Conservation (phyloP, 2,113 vertebrate genomes). For the Oncorhynchus mykiss region DNA sequence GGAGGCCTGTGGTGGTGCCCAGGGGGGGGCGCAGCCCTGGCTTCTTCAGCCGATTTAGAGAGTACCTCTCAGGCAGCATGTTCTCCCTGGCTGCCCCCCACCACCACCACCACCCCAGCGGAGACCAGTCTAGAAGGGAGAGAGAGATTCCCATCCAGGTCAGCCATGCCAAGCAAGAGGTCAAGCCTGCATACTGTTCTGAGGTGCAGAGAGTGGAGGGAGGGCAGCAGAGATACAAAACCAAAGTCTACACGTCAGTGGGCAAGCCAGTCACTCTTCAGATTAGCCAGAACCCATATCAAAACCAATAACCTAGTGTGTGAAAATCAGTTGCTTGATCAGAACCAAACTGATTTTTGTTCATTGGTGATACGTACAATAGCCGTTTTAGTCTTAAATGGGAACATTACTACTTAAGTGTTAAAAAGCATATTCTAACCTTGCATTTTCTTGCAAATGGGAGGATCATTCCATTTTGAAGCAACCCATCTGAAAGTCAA, state of each 20-base stretch:
- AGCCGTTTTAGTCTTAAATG: conserved; percentile 71
- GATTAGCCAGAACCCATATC: conserved; percentile 73
- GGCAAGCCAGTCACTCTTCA: conserved; percentile 84
- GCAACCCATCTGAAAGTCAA: conserved; percentile 39
- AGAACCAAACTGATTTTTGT: conserved; percentile 1
- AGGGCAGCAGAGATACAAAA: conserved; percentile 86
- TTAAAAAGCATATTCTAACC: conserved; percentile 37
- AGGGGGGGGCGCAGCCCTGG: conserved; percentile 57
- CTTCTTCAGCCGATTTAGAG: conserved; percentile 78
- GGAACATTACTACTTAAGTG: conserved; percentile 52
- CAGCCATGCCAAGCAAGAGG: conserved; percentile 67
- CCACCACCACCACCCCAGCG: conserved; percentile 13
- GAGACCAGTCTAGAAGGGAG: conserved; percentile 44
- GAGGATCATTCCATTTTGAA: conserved; percentile 70
- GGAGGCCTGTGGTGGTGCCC: conserved; percentile 57
- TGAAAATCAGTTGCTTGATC: neutral
- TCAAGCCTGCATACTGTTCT: conserved; percentile 82
- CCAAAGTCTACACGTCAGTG: conserved; percentile 84
- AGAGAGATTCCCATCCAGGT: conserved; percentile 76
- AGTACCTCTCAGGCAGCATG: conserved; percentile 62
- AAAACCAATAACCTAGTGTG: conserved; percentile 50
- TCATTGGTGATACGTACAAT: neutral
- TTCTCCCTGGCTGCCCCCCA: conserved; percentile 59
- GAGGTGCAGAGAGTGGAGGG: conserved; percentile 81
- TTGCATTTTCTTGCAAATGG: conserved; percentile 47